Evolutionary conservation across 1,140 invertebrate genomes (phyloP), one percentile per base, ranked within the genome.

Genomic region (Heliconius himera): DNA sequence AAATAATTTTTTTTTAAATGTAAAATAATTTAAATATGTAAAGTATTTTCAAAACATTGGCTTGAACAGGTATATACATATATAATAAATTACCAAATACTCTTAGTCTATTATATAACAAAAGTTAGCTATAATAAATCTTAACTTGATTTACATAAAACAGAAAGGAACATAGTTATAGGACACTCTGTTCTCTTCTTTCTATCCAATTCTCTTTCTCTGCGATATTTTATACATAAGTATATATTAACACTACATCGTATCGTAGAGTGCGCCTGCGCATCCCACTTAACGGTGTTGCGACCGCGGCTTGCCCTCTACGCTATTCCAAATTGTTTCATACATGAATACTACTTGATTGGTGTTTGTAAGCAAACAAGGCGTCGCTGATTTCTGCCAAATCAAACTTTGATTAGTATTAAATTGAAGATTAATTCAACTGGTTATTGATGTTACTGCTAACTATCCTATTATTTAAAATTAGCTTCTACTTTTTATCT

Each of bases 301-400:
- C 13, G 60, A 16, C 60, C 26, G 60, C 60, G 60, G 60, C 26
- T 5, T 29, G 26, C 60, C 60, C 60, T 66, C 60, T 29, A 29
- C 60, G 26, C 26, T 5, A 11, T 26, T 60, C 60, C 26, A 66
- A 66, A 66, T 72, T 72, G 70, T 72, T 72, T 72, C 70, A 72
- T 26, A 38, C 33, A n/a, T 72, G 29, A 72, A 72, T 72, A 41
- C 70, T 1, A 41, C 70, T 72, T 72, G 70, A 72, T 72, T 72
- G 22, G 33, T 72, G 36, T 72, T 38, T 72, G 70, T 72, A n/a
- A 11, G 36, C 70, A 72, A 72, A 72, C 70, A 72, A 72, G 70
- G 70, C 60, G 70, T 33, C 70, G 36, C 70, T 72, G 70, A 72
- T 72, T 72, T 72, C 18, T 38, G 36, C 70, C 70, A 72, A 72